Conservation (phyloP, 1,140 invertebrate genomes). For the Caligus rogercresseyi region DNA sequence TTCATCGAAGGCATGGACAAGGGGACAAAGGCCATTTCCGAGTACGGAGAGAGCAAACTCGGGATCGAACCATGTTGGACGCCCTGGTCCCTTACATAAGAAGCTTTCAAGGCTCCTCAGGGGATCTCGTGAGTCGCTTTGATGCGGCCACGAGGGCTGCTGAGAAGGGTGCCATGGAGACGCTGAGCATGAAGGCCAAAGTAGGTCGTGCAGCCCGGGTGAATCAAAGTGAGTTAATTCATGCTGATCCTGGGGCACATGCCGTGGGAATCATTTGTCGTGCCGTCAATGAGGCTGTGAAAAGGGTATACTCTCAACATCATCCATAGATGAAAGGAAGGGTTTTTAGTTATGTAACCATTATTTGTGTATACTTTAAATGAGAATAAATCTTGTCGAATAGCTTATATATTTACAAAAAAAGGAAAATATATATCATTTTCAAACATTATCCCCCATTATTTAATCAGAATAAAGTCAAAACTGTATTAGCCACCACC, state of each 20-base stretch:
- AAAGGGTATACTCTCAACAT: neutral
- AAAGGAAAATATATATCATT: too few relatives aligned
- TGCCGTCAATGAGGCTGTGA: slow-evolving; percentile 4
- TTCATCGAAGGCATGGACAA: slow-evolving; percentile 23
- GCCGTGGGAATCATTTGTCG: slow-evolving; percentile 5
- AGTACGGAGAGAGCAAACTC: slow-evolving; percentile 51
- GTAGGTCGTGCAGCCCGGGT: slow-evolving; percentile 13
- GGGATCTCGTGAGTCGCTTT: slow-evolving; percentile 1
- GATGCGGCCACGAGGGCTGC: slow-evolving; percentile 29
- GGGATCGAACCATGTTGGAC: slow-evolving; percentile 51
- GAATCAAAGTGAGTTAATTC: neutral
- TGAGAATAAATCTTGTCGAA: too few relatives aligned
- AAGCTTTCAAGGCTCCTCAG: neutral
- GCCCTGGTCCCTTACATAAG: neutral
- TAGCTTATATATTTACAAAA: too few relatives aligned
- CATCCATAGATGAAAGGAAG: too few relatives aligned
- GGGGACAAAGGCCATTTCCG: slow-evolving; percentile 40
- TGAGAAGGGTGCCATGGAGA: slow-evolving; percentile 33
- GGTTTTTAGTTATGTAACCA: too few relatives aligned
- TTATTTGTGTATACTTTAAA: too few relatives aligned
- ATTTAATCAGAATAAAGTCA: too few relatives aligned
- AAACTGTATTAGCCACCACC: too few relatives aligned
- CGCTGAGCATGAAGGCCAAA: slow-evolving; percentile 38
- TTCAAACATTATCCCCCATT: too few relatives aligned
- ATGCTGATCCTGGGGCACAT: slow-evolving; percentile 12